Percentiles rank a stretch among this genome's conserved stretches.
Conservation (phyloP, 2,888 invertebrate genomes). For the Tenodera sinensis region DNA sequence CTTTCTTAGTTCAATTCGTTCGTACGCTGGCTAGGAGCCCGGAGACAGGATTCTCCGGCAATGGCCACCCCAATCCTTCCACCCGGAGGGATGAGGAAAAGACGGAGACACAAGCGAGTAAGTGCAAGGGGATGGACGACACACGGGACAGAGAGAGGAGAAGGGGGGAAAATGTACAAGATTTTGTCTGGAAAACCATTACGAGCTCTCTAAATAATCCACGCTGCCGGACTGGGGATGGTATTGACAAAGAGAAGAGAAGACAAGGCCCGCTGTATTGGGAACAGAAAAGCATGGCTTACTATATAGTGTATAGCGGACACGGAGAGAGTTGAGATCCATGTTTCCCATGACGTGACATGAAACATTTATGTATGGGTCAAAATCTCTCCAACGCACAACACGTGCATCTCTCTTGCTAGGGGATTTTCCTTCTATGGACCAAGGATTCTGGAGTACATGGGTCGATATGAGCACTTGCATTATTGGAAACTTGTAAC, state of each 20-base stretch:
- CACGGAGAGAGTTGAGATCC: conserved; percentile 9
- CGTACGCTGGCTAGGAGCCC: conserved; percentile 21
- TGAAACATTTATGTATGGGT: conserved; percentile 27
- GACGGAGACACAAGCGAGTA: not conserved
- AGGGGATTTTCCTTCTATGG: conserved; percentile 16
- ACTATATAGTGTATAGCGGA: not conserved
- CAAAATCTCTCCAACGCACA: conserved; percentile 23
- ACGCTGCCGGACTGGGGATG: conserved; percentile 20
- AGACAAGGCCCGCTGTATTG: not conserved
- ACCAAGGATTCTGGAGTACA: not conserved
- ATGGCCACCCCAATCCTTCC: not conserved
- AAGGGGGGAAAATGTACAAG: conserved; percentile 25
- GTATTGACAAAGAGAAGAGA: conserved; percentile 32
- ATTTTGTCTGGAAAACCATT: conserved; percentile 30
- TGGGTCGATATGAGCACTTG: not conserved
- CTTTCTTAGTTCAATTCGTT: conserved; percentile 27
- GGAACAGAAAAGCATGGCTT: not conserved
- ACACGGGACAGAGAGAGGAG: conserved; percentile 7
- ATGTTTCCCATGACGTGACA: conserved; percentile 28
- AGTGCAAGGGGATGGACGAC: conserved; percentile 8
- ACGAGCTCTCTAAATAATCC: conserved; percentile 34
- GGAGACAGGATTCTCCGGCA: conserved; percentile 10
- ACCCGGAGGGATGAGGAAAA: not conserved
- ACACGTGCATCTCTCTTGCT: conserved; percentile 10
- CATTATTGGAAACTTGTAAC: not conserved